Conservation (phyloP, 92 coral and sea anemone genomes). For the Isaurus tuberculatus region DNA sequence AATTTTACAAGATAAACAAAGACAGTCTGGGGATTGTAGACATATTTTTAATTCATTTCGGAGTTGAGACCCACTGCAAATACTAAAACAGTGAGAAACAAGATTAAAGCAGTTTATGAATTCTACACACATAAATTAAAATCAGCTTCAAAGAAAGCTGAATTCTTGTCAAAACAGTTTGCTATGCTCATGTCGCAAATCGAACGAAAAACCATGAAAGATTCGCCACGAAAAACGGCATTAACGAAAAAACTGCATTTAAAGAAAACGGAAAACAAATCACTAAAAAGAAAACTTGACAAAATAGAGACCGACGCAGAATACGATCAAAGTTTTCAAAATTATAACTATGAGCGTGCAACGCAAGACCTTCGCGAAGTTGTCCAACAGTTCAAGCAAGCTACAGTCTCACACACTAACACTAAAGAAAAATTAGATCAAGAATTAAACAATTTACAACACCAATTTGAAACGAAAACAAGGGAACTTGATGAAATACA, state of each 20-base stretch:
- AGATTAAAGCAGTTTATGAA: slow-evolving; percentile 15
- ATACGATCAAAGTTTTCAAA: not conserved
- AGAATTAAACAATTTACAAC: not conserved
- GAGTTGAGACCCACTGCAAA: slow-evolving; percentile 16
- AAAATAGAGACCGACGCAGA: not conserved
- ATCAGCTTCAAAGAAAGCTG: not conserved
- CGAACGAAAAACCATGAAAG: slow-evolving; percentile 4
- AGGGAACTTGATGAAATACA: not conserved
- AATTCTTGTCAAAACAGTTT: slow-evolving; percentile 9
- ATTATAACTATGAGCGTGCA: not conserved
- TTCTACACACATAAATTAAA: not conserved
- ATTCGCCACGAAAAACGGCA: slow-evolving; percentile 2
- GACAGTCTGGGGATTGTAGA: slow-evolving; percentile 23
- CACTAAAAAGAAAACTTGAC: slow-evolving; percentile 13
- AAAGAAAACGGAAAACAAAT: not conserved
- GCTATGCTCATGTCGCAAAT: slow-evolving; percentile 12
- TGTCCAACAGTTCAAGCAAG: slow-evolving; percentile 11
- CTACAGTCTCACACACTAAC: slow-evolving; percentile 2
- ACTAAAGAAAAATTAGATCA: not conserved
- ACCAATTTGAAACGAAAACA: slow-evolving; percentile 1
- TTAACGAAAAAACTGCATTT: slow-evolving; percentile 1
- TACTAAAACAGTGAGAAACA: slow-evolving; percentile 6
- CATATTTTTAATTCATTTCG: slow-evolving; percentile 13
- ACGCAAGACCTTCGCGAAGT: slow-evolving; percentile 8
- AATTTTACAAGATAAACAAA: slow-evolving; percentile 17